Evolutionary conservation across 2,113 vertebrate genomes (phyloP).

Genomic region (Gracilinanus agilis): DNA sequence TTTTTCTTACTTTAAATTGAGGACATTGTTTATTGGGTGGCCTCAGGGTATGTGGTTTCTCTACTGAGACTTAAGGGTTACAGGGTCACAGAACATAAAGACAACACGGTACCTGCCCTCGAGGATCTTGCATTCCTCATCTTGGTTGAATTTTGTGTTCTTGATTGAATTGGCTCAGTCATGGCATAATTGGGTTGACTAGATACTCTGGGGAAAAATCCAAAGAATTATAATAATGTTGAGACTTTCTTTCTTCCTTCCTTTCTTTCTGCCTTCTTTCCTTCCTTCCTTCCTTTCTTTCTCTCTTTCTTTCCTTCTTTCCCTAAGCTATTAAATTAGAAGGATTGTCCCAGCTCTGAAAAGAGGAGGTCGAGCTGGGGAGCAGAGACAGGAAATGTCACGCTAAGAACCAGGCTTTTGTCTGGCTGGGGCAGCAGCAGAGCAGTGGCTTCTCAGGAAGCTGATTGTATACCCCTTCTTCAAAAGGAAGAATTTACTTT

Average conservation of each 20-base stretch:
- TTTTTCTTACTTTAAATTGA: slow-evolving; percentile 34
- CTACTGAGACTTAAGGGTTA: background rate
- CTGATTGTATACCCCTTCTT: slow-evolving; percentile 18
- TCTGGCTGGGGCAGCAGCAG: background rate
- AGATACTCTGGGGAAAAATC: slow-evolving; percentile 16
- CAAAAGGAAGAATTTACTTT: slow-evolving; percentile 44
- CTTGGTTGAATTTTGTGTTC: slow-evolving; percentile 20
- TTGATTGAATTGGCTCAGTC: slow-evolving; percentile 9
- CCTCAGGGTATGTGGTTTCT: background rate
- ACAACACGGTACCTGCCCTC: background rate
- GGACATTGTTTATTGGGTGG: background rate
- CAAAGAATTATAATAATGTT: slow-evolving; percentile 1
- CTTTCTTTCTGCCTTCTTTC: slow-evolving; percentile 19
- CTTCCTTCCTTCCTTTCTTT: background rate
- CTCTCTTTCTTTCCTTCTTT: background rate
- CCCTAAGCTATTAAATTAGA: background rate
- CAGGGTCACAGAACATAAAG: background rate
- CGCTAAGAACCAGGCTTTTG: slow-evolving; percentile 46
- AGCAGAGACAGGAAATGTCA: slow-evolving; percentile 20
- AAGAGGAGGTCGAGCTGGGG: slow-evolving; percentile 14
- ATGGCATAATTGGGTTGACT: background rate
- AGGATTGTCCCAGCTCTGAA: background rate
- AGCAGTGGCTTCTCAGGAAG: background rate
- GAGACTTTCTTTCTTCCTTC: background rate
- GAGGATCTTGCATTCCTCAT: slow-evolving; percentile 9